These are phyloP conservation scores for Oncorhynchus clarkii DNA, from an alignment of 2,113 vertebrate genomes.

Conservation along the genomic window DNA sequence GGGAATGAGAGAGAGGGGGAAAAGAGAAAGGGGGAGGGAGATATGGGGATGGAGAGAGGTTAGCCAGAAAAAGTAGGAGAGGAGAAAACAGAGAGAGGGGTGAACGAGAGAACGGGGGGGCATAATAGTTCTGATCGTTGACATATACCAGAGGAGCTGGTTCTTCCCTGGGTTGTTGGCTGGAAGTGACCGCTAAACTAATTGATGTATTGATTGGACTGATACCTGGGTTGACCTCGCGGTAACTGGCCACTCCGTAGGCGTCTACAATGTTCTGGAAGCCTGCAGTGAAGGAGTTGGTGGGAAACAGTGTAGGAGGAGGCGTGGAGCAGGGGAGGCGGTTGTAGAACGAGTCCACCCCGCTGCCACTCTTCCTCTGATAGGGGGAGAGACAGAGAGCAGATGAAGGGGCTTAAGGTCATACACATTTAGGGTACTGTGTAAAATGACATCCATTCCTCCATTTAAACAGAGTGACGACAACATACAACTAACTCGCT, in stretches of 20 bases:
- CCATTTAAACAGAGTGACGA: neutral
- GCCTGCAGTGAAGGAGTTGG: constrained; percentile 89
- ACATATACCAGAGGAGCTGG: neutral
- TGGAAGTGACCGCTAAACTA: no score
- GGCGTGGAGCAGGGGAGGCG: constrained; percentile 77
- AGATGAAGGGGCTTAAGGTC: neutral
- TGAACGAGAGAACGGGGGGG: neutral
- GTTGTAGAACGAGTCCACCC: constrained; percentile 90
- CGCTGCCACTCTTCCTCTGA: constrained; percentile 80
- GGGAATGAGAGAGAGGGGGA: no score
- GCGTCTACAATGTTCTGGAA: constrained; percentile 97
- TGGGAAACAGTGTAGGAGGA: constrained; percentile 89
- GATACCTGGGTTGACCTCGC: constrained; percentile 92
- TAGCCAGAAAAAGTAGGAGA: neutral
- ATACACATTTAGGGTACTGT: neutral
- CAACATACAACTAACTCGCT: neutral
- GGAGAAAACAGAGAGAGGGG: neutral
- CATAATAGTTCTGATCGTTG: neutral
- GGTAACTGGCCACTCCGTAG: constrained; percentile 90
- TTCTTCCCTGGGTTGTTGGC: neutral
- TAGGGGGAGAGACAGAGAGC: neutral
- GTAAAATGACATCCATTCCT: neutral
- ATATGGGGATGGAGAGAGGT: neutral
- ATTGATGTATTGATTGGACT: neutral
- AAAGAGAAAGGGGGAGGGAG: neutral